phyloP scores from a whole-genome alignment of 2,113 vertebrate genomes.

The Catagonus wagneri region DNA sequence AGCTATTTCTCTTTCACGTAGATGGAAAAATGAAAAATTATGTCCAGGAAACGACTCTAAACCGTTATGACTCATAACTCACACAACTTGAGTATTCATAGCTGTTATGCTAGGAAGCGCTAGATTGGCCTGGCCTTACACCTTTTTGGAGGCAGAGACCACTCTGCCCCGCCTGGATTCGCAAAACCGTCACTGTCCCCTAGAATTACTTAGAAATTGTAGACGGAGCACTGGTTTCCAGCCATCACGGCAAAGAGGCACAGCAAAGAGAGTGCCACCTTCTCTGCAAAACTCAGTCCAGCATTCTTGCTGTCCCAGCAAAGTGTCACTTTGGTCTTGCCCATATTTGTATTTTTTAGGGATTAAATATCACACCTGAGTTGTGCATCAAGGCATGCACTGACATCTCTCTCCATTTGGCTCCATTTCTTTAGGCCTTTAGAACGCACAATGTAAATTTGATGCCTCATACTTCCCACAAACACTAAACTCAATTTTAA shows the following conservation, averaged over 20 bases:
- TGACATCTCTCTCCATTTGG: not conserved
- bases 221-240: not conserved
- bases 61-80: not conserved
- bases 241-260: not conserved
- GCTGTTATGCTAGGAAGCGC: not conserved
- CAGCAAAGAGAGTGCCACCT: not conserved
- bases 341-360: not conserved
- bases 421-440: not conserved
- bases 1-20: not conserved
- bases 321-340: not conserved
- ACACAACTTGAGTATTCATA: not conserved
- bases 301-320: no score
- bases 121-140: not conserved
- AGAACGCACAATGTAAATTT: not conserved
- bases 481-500: not conserved
- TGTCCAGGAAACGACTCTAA: slow-evolving; percentile 52
- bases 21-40: slow-evolving; percentile 52
- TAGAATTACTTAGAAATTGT: not conserved
- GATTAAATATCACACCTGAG: not conserved
- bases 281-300: not conserved
- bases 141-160: not conserved
- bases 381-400: not conserved
- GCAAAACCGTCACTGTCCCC: not conserved
- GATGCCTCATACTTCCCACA: not conserved
- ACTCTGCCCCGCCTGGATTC: rapidly evolving